Percentiles rank a stretch among this genome's conserved stretches.
Evolutionary conservation across 1,140 invertebrate genomes (phyloP).

Genomic region (Wasmannia auropunctata): DNA sequence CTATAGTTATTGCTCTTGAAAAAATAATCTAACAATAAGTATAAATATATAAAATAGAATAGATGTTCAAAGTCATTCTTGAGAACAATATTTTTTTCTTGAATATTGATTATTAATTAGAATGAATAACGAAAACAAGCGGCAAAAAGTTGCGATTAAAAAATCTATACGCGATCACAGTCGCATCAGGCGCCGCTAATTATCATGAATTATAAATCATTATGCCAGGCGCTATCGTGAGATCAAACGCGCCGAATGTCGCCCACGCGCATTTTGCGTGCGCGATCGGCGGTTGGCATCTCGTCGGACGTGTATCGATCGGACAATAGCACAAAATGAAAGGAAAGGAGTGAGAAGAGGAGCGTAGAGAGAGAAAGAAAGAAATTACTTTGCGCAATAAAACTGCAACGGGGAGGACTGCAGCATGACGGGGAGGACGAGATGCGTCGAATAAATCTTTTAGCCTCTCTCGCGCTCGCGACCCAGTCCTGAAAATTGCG

Average conservation of each 20-base stretch:
- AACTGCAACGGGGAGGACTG: conserved; percentile 32
- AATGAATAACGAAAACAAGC: not conserved
- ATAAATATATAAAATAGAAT: not conserved
- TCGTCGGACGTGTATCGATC: conserved; percentile 13
- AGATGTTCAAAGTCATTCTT: not conserved
- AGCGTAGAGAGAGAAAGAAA: not conserved
- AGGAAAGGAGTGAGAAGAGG: not conserved
- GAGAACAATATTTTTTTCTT: not conserved
- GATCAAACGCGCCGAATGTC: conserved; percentile 50
- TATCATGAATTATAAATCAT: conserved; percentile 67
- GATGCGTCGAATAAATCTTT: conserved; percentile 61
- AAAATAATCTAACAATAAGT: not conserved
- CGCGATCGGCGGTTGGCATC: not conserved
- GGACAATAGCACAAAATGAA: not conserved
- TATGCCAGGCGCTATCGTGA: conserved; percentile 25
- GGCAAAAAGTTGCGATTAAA: not conserved
- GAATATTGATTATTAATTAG: not conserved
- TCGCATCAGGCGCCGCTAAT: conserved; percentile 23
- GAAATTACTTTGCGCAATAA: conserved; percentile 43
- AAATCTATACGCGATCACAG: not conserved
- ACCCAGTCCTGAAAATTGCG: conserved; percentile 48
- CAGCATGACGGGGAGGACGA: not conserved
- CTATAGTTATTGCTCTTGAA: no score
- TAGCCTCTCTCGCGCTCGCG: not conserved
- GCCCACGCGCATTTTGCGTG: not conserved